Conservation (phyloP, 2,888 invertebrate genomes). For the Nasonovia ribisnigri region DNA sequence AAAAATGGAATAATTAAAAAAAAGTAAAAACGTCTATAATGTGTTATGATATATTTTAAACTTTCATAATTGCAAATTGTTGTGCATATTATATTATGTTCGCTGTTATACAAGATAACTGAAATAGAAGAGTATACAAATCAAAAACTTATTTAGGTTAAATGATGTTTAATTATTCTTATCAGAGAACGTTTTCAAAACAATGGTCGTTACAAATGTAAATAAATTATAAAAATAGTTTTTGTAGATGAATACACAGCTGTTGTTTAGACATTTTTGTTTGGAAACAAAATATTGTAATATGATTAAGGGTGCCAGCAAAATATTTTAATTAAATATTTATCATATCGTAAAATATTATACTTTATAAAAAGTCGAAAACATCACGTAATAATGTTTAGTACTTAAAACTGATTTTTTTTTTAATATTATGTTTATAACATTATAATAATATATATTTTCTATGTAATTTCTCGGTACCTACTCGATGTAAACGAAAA, state of each 20-base stretch:
- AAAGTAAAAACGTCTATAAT: neutral
- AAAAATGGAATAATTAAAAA: neutral
- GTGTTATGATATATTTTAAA: neutral
- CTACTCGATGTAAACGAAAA: neutral
- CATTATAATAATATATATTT: neutral
- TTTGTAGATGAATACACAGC: neutral
- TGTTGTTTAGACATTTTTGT: neutral
- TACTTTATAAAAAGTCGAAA: neutral
- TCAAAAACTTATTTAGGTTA: neutral
- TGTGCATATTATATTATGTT: neutral
- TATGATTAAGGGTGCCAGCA: neutral
- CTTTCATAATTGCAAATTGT: neutral
- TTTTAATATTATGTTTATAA: neutral
- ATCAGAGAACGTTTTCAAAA: slow-evolving; percentile 12
- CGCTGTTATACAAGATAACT: neutral
- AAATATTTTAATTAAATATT: neutral
- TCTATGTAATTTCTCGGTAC: neutral
- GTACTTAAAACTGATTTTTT: neutral
- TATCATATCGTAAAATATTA: neutral
- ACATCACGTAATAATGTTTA: neutral
- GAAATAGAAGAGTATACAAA: neutral
- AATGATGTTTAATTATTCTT: slow-evolving; percentile 12
- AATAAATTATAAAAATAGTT: neutral
- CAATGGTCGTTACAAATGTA: neutral
- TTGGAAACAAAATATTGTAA: neutral